These are phyloP conservation scores for Panulirus ornatus DNA, from an alignment of 1,140 invertebrate species.

Conservation along the genomic window DNA sequence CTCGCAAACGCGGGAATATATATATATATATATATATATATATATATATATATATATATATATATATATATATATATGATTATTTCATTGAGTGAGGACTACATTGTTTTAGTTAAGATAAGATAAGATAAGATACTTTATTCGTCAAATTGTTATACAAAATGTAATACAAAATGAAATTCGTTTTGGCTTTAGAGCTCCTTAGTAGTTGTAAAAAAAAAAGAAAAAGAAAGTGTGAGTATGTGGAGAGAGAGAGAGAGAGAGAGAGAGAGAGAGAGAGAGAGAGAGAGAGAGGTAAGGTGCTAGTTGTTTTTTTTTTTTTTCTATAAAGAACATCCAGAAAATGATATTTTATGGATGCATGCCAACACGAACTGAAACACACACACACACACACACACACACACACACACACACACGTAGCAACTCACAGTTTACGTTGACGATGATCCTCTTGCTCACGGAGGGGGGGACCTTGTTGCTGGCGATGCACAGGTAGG, in stretches of 20 bases:
- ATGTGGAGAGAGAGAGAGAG: too few relatives aligned
- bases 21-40: too few relatives aligned
- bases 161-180: too few relatives aligned
- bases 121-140: too few relatives aligned
- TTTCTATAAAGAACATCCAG: neutral
- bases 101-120: neutral
- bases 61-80: too few relatives aligned
- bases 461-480: constrained; percentile 93
- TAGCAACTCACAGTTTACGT: constrained; percentile 90
- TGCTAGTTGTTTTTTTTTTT: neutral
- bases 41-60: too few relatives aligned
- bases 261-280: neutral
- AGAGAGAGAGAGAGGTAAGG: neutral
- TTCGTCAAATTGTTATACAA: too few relatives aligned
- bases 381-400: constrained; percentile 8
- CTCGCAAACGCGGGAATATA: too few relatives aligned
- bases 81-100: neutral
- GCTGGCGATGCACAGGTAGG: constrained; percentile 91
- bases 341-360: neutral
- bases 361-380: neutral
- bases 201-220: too few relatives aligned
- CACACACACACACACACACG: neutral
- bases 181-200: too few relatives aligned
- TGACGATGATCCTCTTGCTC: constrained; percentile 90
- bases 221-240: too few relatives aligned